Base-by-base conservation (phyloP, 2,113 vertebrate genomes). In the Cyanoramphus novaezelandiae region DNA sequence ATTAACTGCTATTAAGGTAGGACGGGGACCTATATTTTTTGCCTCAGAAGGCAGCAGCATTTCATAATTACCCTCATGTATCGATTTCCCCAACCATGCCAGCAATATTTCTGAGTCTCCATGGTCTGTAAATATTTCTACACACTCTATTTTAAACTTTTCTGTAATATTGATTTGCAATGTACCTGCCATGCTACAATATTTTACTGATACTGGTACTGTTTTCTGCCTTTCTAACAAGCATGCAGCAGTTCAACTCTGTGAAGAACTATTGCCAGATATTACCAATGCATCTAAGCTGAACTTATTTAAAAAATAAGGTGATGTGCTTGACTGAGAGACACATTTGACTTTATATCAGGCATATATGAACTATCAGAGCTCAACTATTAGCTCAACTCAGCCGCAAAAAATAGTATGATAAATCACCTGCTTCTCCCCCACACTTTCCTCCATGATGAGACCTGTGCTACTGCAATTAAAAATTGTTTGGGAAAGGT, bases 31-130 rank as follows among this genome's bases (percentile, higher is more conserved):
- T 85, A 53, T 75, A 85, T 81, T 90, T 95, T 94, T 89, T 88
- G 25, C 77, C 70, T 91, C 53, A 60, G 65, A 72, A 78, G 64
- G 7, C 7, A 13, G 41, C 57, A 8, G 44, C 55, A 92, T 96
- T 93, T 86, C 10, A 1, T 35, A 68, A 84, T 83, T 65, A 92
- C 75, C 82, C 17, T 86, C 43, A 28, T 85, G 37, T 93, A 97
- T 76, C 43, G 83, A 97, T 95, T 86, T 62, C 27, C 24, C 25
- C 47, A 87, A 13, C 88, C 50, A 43, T 47, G 37, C 35, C 59
- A 94, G 69, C 62, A 95, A 72, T 93, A 96, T 96, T 95, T 95
- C 85, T 92, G 74, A 57, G 18, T 88, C 92, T 92, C 76, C 33
- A 37, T 17, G 39, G 72, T 72, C 94, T 90, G 69, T 80, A 95